phyloP scores from a whole-genome alignment of 2,797 vertebrate species.

The Pteropus rufus region DNA sequence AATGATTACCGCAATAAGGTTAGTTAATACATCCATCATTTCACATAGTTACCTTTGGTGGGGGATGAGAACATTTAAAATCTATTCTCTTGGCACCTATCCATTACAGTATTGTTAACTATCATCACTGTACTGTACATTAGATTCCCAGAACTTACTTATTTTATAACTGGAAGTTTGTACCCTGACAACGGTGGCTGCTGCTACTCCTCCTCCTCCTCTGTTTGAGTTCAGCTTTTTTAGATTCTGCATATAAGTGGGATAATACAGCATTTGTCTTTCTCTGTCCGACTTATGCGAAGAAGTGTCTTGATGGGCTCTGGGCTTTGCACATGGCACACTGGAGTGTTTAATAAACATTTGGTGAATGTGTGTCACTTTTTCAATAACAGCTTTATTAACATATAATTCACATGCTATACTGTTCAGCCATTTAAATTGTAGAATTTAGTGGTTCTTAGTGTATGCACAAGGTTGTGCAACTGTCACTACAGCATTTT shows the following conservation, averaged over 20 bases:
- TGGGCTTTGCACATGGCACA: not conserved
- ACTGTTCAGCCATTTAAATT: not conserved
- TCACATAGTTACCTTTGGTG: not conserved
- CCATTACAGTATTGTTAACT: not conserved
- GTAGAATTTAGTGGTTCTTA: not conserved
- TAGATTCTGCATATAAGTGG: not conserved
- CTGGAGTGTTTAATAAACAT: not conserved
- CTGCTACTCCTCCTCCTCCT: not conserved
- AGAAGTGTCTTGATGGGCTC: not conserved
- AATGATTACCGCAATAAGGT: not conserved
- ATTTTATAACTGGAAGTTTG: not conserved
- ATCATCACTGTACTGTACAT: not conserved
- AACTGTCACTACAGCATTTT: not conserved
- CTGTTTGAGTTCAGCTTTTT: not conserved
- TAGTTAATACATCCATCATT: not conserved
- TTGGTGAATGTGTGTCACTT: not conserved
- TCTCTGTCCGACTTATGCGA: not conserved
- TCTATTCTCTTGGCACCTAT: not conserved
- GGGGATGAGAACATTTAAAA: not conserved
- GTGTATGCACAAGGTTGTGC: not conserved
- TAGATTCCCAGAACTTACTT: not conserved
- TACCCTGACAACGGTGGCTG: not conserved
- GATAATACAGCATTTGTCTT: not conserved
- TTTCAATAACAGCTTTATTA: not conserved
- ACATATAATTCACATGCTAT: not conserved